Conservation (phyloP, 1,140 invertebrate genomes). For the Caenorhabditis tropicalis region DNA sequence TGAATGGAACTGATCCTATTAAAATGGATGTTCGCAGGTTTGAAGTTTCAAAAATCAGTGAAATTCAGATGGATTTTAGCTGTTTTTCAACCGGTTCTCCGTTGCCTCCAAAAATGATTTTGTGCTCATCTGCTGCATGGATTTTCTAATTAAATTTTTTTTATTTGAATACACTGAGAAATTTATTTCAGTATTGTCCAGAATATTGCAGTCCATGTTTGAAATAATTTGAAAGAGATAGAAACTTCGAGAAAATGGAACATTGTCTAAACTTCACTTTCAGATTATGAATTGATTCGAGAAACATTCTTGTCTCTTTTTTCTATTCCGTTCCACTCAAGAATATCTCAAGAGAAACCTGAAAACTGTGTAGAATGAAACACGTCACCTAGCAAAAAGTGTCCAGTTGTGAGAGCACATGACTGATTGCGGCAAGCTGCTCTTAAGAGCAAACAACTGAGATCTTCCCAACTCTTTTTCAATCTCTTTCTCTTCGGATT, state of each 20-base stretch:
- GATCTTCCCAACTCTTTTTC: background rate
- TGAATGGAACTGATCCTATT: background rate
- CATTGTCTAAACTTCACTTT: too few relatives aligned
- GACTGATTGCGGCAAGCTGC: constrained; percentile 29
- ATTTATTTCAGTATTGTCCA: too few relatives aligned
- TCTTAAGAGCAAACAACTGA: constrained; percentile 26
- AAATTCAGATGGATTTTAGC: background rate
- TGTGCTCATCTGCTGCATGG: background rate
- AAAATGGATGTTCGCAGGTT: background rate
- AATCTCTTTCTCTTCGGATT: background rate
- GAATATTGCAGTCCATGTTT: too few relatives aligned
- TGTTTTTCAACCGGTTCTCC: background rate
- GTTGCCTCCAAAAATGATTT: background rate
- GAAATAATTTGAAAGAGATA: too few relatives aligned
- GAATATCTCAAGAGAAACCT: constrained; percentile 2
- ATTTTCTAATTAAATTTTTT: background rate
- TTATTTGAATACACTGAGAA: too few relatives aligned
- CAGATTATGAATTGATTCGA: too few relatives aligned
- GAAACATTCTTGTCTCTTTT: background rate
- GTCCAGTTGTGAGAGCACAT: constrained; percentile 3
- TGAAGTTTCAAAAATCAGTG: background rate
- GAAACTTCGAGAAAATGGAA: too few relatives aligned
- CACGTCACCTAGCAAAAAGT: background rate
- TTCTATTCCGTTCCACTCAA: background rate
- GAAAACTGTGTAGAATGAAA: background rate